Evolutionary conservation across 37 sponge, comb jelly and placozoan species (phyloP).

Genomic region (Crambe crambe): DNA sequence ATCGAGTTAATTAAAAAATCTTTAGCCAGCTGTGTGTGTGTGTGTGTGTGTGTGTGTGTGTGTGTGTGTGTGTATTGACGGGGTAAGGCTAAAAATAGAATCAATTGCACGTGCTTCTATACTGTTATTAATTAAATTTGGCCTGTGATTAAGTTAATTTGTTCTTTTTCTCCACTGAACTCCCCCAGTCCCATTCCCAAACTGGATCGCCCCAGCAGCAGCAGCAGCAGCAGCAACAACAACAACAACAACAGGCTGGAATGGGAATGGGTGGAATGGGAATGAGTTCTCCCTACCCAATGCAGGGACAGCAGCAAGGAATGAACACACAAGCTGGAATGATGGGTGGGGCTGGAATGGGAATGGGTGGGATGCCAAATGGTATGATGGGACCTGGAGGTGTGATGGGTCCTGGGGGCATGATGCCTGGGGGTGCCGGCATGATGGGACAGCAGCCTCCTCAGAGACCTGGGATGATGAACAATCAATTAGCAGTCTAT

Average conservation of each 20-base stretch:
- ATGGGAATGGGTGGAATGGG: slow-evolving; percentile 21
- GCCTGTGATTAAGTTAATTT: background rate
- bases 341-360: slow-evolving; percentile 1
- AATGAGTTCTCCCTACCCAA: background rate
- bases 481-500: slow-evolving; percentile 71
- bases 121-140: no score
- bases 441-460: slow-evolving; percentile 15
- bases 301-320: slow-evolving; percentile 2
- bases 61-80: no score
- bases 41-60: no score
- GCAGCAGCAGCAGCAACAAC: slow-evolving; percentile 30
- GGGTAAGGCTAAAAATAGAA: no score
- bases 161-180: background rate
- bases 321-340: slow-evolving; percentile 22
- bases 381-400: slow-evolving; percentile 25
- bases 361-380: background rate
- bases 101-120: no score
- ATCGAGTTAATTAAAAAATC: no score
- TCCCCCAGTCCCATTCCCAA: slow-evolving; percentile 10
- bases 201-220: slow-evolving; percentile 23
- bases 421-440: background rate
- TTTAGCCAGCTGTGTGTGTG: no score
- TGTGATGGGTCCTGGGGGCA: background rate
- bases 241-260: slow-evolving; percentile 16
- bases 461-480: background rate